A percentile compares a stretch with the other conserved stretches of the same genome.
phyloP scores from a whole-genome alignment of 2,797 vertebrate species.

The Dermochelys coriacea region DNA sequence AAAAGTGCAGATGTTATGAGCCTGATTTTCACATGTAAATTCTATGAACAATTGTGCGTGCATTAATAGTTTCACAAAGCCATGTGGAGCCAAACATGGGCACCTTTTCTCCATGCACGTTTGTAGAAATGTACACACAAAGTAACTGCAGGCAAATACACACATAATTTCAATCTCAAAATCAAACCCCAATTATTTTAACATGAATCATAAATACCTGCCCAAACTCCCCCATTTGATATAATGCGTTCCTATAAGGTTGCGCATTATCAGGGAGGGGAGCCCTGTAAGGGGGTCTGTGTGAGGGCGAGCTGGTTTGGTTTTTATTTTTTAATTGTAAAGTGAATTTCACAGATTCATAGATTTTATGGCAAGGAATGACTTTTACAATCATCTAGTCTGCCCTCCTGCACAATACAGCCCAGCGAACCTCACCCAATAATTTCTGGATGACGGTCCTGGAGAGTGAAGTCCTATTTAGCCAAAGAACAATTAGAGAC shows the following conservation, averaged over 20 bases:
- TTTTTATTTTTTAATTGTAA: not conserved
- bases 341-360: not conserved
- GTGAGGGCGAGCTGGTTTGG: not conserved
- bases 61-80: not conserved
- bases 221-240: slow-evolving; percentile 41
- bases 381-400: slow-evolving; percentile 26
- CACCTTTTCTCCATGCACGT: not conserved
- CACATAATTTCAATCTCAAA: slow-evolving; percentile 40
- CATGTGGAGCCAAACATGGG: not conserved
- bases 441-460: not conserved
- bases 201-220: slow-evolving; percentile 54
- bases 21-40: not conserved
- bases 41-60: not conserved
- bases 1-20: not conserved
- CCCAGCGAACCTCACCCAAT: slow-evolving; percentile 46
- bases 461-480: not conserved
- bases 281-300: not conserved
- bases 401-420: not conserved
- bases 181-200: slow-evolving; percentile 60
- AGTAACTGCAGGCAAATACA: not conserved
- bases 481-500: not conserved
- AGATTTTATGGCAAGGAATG: slow-evolving; percentile 6
- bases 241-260: not conserved
- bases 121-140: not conserved
- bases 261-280: not conserved